Evolutionary conservation across 1,140 invertebrate genomes (phyloP), one percentile per base, ranked within the genome.

Genomic region (Onthophagus taurus): DNA sequence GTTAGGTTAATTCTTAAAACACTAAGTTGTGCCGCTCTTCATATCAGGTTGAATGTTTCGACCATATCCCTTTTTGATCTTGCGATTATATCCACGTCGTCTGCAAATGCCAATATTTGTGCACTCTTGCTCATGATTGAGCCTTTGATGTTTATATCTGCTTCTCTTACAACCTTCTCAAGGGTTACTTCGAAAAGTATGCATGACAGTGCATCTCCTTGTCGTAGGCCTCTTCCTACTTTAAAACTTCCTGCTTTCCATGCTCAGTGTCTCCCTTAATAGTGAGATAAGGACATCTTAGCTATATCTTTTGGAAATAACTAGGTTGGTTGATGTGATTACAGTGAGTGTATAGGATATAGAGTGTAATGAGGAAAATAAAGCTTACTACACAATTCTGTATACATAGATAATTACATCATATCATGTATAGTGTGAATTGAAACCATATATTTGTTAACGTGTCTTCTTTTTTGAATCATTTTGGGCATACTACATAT

Each of bases 161-260:
- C 17, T 13, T 8, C 17, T 16, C 31, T 33, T 12, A 12, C 13
- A 13, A 33, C 31, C 31, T 12, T 14, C 17, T 33, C 31, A 3
- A 33, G 17, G 17, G 17, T 13, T 16, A 33, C 13, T 12, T 33
- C 17, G 13, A 33, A 33, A 2, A 33, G 13, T 2, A 33, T 16
- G 31, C 12, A 14, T 12, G 31, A 33, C 14, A 33, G 17, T 8
- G 14, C 12, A 33, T 33, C 31, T 13, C 8, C 8, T 2, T 33
- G 31, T 16, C 31, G 13, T 13, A 33, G 7, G 12, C 31, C 31
- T 33, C 17, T 33, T 11, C 12, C 17, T 1, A 33, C 31, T 13
- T 33, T 16, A 33, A 33, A 33, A 33, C 31, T 33, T 8, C 17
- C 31, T 2, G 31, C n/a, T n/a, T n/a, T n/a, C n/a, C n/a, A n/a